Evolutionary conservation across 2,113 vertebrate species (phyloP), one percentile per base, ranked within the genome.

Genomic region (Mungos mungo): DNA sequence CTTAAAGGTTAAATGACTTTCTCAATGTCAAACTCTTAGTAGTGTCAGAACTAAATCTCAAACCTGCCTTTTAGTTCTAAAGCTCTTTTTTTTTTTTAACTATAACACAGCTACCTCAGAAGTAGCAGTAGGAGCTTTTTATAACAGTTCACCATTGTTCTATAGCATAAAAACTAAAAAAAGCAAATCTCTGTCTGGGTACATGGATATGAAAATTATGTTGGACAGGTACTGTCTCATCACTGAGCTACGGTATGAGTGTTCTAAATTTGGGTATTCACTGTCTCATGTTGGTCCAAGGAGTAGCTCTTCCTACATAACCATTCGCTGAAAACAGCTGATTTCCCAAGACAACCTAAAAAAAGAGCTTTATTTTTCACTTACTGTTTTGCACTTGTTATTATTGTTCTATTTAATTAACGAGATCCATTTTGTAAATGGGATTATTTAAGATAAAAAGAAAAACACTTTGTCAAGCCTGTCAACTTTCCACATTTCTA

Each of bases 201-300:
- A 60, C 41, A 66, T 38, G 76, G 47, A 93, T 96, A 97, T 79
- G 90, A 91, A 96, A 92, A 97, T 98, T 93, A 80, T 95, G 13
- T 92, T 96, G 95, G 89, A 94, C 90, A 80, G 63, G 63, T 74
- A 65, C 89, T 95, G 41, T 92, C 90, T 95, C 50, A 31, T 86
- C 74, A 90, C 41, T 79, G 69, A 96, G 71, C 33, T 87, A 33
- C 31, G 92, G 41, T 79, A 45, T 87, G 63, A 96, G 76, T 87
- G 31, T 90, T 96, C 89, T 96, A 97, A 97, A 92, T 97, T 95
- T 92, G 66, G 80, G 7, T 90, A 87, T 95, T 96, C 71, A 76
- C 54, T 76, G 33, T 86, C 35, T 92, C 57, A 54, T 92, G 35
- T 9, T 93, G 52, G 74, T 66, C 47, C 87, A 84, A 92, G 35